Evolutionary conservation across 2,888 invertebrate genomes (phyloP).

Genomic region (Agelastica alni): DNA sequence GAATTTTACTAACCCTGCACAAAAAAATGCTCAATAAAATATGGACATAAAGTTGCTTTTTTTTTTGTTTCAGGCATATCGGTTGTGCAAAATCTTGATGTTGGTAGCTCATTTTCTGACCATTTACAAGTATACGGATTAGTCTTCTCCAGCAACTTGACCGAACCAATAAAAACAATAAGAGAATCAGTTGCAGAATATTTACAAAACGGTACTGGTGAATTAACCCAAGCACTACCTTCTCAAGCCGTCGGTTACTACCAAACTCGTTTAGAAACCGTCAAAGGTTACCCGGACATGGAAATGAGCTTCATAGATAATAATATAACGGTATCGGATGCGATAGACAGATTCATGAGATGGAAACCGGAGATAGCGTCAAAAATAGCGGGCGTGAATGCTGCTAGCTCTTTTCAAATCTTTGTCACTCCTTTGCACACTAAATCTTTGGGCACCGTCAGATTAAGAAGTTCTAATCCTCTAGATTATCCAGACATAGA

Average conservation of each 20-base stretch:
- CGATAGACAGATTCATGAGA: constrained; percentile 4
- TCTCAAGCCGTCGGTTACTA: constrained; percentile 28
- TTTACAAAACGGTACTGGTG: constrained; percentile 29
- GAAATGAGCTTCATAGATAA: constrained; percentile 27
- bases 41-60: too few relatives aligned
- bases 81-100: constrained; percentile 68
- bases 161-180: constrained; percentile 41
- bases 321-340: constrained; percentile 16
- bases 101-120: constrained; percentile 78
- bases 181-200: constrained; percentile 60
- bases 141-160: constrained; percentile 70
- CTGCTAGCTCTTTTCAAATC: constrained; percentile 29
- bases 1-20: too few relatives aligned
- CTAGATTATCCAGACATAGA: constrained; percentile 62
- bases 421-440: constrained; percentile 43
- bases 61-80: constrained; percentile 54
- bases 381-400: constrained; percentile 6
- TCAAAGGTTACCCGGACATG: constrained; percentile 23
- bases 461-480: constrained; percentile 32
- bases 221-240: constrained; percentile 15
- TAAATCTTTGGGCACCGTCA: constrained; percentile 65
- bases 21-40: too few relatives aligned
- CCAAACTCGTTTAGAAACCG: constrained; percentile 19
- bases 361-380: constrained; percentile 16
- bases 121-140: constrained; percentile 73